Conservation (phyloP, 2,888 invertebrate genomes). For the Merodon equestris region DNA sequence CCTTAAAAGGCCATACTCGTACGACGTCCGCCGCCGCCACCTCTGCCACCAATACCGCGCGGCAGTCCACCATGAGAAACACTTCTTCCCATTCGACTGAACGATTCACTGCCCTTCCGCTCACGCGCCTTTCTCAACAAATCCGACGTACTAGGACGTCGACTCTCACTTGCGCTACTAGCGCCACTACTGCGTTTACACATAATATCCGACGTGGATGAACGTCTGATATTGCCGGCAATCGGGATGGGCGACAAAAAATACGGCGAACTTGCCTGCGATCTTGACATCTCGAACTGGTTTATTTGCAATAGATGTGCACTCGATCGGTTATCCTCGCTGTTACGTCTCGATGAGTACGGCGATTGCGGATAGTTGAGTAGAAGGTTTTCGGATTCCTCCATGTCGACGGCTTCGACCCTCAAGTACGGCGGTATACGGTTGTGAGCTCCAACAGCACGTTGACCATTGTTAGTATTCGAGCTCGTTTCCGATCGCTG, state of each 20-base stretch:
- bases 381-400: constrained; percentile 75
- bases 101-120: constrained; percentile 76
- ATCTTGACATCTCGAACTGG: constrained; percentile 72
- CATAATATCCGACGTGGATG: constrained; percentile 78
- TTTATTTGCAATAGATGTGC: constrained; percentile 73
- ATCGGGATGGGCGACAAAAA: constrained; percentile 75
- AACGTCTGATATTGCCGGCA: constrained; percentile 75
- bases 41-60: constrained; percentile 73
- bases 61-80: constrained; percentile 77
- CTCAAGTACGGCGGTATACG: constrained; percentile 76
- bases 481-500: constrained; percentile 21
- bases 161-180: constrained; percentile 72
- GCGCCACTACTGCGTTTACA: constrained; percentile 73
- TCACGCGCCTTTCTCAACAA: constrained; percentile 77
- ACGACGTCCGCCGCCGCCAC: constrained; percentile 74
- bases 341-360: constrained; percentile 75
- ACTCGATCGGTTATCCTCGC: constrained; percentile 73
- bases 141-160: constrained; percentile 78
- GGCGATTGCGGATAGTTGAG: constrained; percentile 76
- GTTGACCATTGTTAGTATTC: constrained; percentile 15
- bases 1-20: constrained; percentile 78
- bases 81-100: constrained; percentile 76
- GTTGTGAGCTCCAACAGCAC: constrained; percentile 58
- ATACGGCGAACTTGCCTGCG: constrained; percentile 76
- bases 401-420: constrained; percentile 76